Percentiles rank a stretch among this genome's conserved stretches.
Conservation (phyloP, 2,888 invertebrate species). For the Priocnemis perturbator region DNA sequence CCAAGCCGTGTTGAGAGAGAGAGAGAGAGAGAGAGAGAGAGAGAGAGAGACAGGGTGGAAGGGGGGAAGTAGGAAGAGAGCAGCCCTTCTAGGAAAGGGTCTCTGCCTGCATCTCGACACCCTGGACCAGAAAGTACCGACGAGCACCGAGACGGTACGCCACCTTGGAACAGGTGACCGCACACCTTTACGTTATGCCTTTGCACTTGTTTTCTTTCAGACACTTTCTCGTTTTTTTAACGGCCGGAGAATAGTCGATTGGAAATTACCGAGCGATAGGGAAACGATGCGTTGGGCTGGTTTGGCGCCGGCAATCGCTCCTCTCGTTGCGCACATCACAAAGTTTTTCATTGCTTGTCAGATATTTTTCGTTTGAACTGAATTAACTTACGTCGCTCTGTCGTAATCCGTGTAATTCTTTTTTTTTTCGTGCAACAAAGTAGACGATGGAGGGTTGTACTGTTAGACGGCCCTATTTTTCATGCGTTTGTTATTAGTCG, state of each 20-base stretch:
- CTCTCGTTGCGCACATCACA: too few relatives aligned
- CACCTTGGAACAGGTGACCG: constrained; percentile 14
- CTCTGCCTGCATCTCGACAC: constrained; percentile 42
- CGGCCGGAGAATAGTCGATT: too few relatives aligned
- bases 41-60: constrained; percentile 23
- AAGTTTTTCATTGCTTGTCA: too few relatives aligned
- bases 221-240: not conserved
- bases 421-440: too few relatives aligned
- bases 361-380: too few relatives aligned
- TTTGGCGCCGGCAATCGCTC: too few relatives aligned
- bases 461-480: constrained; percentile 13
- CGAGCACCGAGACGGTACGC: constrained; percentile 25
- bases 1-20: constrained; percentile 42
- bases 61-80: constrained; percentile 29
- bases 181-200: constrained; percentile 15
- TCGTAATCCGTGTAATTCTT: too few relatives aligned
- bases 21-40: constrained; percentile 18
- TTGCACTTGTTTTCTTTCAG: constrained; percentile 15
- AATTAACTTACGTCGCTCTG: too few relatives aligned
- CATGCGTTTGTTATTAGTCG: too few relatives aligned
- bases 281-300: too few relatives aligned
- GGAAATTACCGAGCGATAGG: too few relatives aligned
- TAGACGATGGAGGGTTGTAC: not conserved
- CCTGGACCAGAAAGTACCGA: constrained; percentile 42
- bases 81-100: constrained; percentile 44